Evolutionary conservation across 2,113 vertebrate genomes (phyloP), one percentile per base, ranked within the genome.

Genomic region (Aegypius monachus): DNA sequence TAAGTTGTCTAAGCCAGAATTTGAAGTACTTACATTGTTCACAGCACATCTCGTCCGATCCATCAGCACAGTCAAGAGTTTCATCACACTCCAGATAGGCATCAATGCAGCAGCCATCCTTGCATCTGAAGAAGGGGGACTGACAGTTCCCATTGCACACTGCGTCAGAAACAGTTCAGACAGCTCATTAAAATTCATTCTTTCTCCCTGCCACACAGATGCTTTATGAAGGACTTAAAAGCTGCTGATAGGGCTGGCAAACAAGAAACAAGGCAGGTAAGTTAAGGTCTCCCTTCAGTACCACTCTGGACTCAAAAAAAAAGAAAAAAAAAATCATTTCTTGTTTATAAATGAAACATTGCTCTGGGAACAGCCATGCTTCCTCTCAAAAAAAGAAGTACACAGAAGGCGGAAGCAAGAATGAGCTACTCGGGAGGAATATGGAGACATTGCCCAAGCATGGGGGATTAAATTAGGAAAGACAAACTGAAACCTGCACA

Each of bases 91-190:
- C 98, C 86, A 99, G 97, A n/a, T 96, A 98, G 31, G 97, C 97
- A 56, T 98, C 98, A 74, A 99, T 97, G 87, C 99, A 99, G 98
- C 99, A 99, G 89, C 98, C 98, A 50, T 99, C 98, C 11, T 80
- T 70, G 85, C 99, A 99, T 66, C 71, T 98, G 98, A 99, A 99
- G 78, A 98, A 97, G 20, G 95, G 95, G 8, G 72, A 1, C 10
- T 97, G 97, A 70, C 99, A 99, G 2, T 97, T 61, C 42, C 63
- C 85, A 2, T 97, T 98, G 90, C 99, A 99, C 50, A 97, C 98
- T 98, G 90, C 56, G 74, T 45, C 43, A 97, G 86, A 97, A 96
- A 97, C 36, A 94, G 80, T 88, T 95, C 74, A 95, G 72, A 95
- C 0, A 91, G 43, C 53, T 89, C 72, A 79, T 95, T 96, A 96